Evolutionary conservation across 2,797 vertebrate species (phyloP), one percentile per base, ranked within the genome.

Genomic region (Prunella strophiata): DNA sequence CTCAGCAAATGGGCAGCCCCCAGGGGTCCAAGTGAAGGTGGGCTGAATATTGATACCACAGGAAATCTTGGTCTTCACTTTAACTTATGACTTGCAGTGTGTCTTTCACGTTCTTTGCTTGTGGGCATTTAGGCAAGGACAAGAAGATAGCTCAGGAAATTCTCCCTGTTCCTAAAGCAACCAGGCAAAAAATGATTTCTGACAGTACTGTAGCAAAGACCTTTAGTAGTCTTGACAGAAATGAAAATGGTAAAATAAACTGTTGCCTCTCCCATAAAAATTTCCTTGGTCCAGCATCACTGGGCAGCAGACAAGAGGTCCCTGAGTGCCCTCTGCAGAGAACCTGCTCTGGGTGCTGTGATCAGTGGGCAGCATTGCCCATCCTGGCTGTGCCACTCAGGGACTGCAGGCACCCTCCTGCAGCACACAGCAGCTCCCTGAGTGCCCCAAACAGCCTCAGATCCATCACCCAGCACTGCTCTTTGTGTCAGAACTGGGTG

Each of bases 151-250:
- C 47, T 89, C 43, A 40, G 63, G 75, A 92, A 94, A 82, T 79
- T 82, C 66, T 85, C 78, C 61, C 70, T 63, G 61, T 67, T 85
- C 40, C 55, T 89, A 58, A 89, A 73, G 55, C 55, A 68, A 57
- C 67, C 85, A 89, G 82, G 88, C 75, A 96, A 94, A 91, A 90
- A 96, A 85, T 82, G 20, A 7, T 85, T 94, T 79, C 67, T 95
- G 91, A 85, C 82, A 87, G 71, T 62, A 36, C 54, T 47, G 48
- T 55, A 36, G 85, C 40, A 55, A 76, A 94, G 78, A 88, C n/a
- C 55, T 92, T 91, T 66, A 92, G 51, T 8, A 51, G 27, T 73
- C 55, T 55, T 79, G 82, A 66, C 67, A 85, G 89, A 47, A 59
- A 66, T 51, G 22, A 52, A 93, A 82, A 34, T 16, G 30, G 11